A percentile compares a stretch with the other conserved stretches of the same genome.
These are phyloP conservation scores for Squalus acanthias DNA, from an alignment of 2,797 vertebrate genomes.

Conservation along the genomic window DNA sequence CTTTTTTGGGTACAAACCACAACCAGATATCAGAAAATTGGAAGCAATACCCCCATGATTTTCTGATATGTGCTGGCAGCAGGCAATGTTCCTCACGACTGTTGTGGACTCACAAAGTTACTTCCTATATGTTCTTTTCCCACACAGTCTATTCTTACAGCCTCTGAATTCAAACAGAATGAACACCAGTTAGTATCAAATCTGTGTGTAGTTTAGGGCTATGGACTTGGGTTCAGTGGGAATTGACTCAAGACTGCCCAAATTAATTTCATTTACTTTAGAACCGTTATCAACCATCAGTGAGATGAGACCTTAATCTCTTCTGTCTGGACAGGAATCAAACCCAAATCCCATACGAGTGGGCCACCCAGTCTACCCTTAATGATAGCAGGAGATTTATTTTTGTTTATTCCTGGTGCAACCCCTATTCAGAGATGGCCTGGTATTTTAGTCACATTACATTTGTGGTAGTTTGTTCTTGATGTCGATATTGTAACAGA, in stretches of 20 bases:
- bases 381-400: background rate
- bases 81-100: background rate
- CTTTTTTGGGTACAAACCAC: background rate
- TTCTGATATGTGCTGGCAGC: background rate
- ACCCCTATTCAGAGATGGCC: background rate
- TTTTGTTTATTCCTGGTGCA: constrained; percentile 2
- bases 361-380: constrained; percentile 22
- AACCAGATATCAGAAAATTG: background rate
- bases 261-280: constrained; percentile 4
- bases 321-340: background rate
- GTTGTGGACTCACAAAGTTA: background rate
- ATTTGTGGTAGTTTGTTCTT: background rate
- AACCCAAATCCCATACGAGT: background rate
- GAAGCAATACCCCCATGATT: background rate
- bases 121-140: background rate
- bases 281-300: background rate
- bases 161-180: background rate
- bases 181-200: background rate
- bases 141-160: background rate
- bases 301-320: constrained; percentile 12
- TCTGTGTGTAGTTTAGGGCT: background rate
- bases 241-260: background rate
- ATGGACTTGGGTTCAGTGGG: background rate
- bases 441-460: background rate
- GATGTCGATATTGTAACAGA: background rate